Base-by-base conservation (phyloP, 2,113 vertebrate species). In the Chroicocephalus ridibundus region DNA sequence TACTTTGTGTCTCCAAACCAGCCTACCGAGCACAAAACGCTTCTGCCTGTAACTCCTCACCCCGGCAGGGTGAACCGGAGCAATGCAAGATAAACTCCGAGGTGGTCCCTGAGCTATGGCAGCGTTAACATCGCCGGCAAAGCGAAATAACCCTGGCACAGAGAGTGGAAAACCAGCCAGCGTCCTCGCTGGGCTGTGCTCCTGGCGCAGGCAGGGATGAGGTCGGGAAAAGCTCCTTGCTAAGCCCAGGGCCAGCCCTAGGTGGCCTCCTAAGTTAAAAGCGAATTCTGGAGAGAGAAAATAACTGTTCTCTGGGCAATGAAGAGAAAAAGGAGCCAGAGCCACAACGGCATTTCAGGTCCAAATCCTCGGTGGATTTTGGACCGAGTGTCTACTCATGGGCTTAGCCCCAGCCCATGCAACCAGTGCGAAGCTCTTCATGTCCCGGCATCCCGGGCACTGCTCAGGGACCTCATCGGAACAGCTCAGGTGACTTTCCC, bases 371-470 rank as follows among this genome's bases (percentile, higher is more conserved):
- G 20, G 52, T 4, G 42, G 71, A 69, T 88, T 93, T 77, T 86
- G 42, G 36, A 31, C 34, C 26, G 8, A 32, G 12, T 14, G 21
- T 42, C 46, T 38, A 5, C 14, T 36, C 24, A 3, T 1, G 9
- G 15, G 36, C 54, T 85, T 32, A 87, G 22, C 38, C 29, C 38
- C 32, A 42, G 25, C 6, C 44, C 5, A 2, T 5, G 40, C 7
- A 3, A 44, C 5, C 0, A 0, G 15, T 36, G 49, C 61, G 54
- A 84, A 57, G 21, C 15, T 38, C 16, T n/a, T 27, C 29, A 5
- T 1, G 2, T 49, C 15, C 52, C 1, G 3, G 25, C 11, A 12
- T 25, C 17, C 40, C 0, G 0, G 16, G 8, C 72, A 31, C 36
- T 0, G 3, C 26, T 44, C 17, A 1, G 21, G 69, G 31, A 2